Percentiles rank a stretch among this genome's conserved stretches.
phyloP scores from a whole-genome alignment of 2,797 vertebrate genomes.

The Corythornis leucogaster region DNA sequence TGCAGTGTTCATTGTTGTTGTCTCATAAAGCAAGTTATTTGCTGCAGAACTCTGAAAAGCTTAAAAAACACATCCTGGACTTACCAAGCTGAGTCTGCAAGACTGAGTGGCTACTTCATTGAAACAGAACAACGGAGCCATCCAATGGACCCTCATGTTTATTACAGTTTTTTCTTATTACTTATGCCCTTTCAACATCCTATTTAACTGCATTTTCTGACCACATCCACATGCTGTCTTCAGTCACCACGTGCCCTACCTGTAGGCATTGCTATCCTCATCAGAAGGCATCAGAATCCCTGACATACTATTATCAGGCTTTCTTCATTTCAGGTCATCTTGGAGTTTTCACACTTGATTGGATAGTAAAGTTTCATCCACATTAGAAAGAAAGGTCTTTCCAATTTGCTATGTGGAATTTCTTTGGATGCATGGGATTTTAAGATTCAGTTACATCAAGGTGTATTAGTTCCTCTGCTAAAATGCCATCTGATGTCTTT shows the following conservation, averaged over 20 bases:
- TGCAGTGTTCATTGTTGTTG: background rate
- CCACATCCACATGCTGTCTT: rapidly evolving
- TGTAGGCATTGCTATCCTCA: background rate
- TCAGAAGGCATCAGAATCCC: no score
- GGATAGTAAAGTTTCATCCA: no score
- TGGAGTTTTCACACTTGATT: background rate
- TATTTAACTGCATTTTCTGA: background rate
- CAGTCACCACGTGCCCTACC: rapidly evolving
- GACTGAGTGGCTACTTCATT: background rate
- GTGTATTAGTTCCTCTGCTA: background rate
- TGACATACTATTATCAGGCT: rapidly evolving
- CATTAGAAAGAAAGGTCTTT: background rate
- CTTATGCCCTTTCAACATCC: background rate
- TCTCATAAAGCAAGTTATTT: background rate
- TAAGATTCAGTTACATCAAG: background rate
- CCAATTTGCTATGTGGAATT: background rate
- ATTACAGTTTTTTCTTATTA: background rate
- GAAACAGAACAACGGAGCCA: slow-evolving; percentile 51
- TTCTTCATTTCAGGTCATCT: background rate
- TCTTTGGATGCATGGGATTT: background rate
- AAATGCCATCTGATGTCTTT: background rate
- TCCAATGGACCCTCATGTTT: slow-evolving; percentile 57
- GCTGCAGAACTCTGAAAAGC: background rate
- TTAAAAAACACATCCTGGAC: rapidly evolving
- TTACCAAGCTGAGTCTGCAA: background rate